Percentiles rank a stretch among this genome's conserved stretches.
Conservation (phyloP, 2,888 invertebrate species). For the Trissolcus japonicus region DNA sequence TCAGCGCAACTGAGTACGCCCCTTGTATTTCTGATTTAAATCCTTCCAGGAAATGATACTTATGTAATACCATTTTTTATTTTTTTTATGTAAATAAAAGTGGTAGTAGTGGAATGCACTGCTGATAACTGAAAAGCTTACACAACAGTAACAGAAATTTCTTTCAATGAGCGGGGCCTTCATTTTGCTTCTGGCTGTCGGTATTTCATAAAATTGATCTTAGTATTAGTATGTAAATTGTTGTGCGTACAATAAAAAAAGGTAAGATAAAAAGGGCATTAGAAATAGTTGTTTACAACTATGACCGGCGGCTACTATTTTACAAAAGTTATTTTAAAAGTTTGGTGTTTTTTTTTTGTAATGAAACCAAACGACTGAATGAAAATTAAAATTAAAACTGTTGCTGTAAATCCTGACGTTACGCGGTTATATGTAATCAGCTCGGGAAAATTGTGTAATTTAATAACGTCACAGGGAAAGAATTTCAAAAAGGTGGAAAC, state of each 20-base stretch:
- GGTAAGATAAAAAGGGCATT: conserved; percentile 19
- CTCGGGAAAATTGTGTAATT: too few species aligned
- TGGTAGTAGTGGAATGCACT: neutral
- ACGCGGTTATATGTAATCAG: too few species aligned
- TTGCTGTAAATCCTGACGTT: too few species aligned
- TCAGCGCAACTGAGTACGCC: too few species aligned
- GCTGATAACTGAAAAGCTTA: conserved; percentile 23
- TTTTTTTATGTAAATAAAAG: too few species aligned
- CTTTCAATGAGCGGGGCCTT: conserved; percentile 36
- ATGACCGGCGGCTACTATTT: conserved; percentile 31
- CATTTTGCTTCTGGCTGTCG: conserved; percentile 29
- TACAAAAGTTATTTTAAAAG: neutral
- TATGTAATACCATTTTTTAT: too few species aligned
- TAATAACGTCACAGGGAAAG: neutral
- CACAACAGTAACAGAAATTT: conserved; percentile 24
- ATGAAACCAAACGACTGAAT: too few species aligned
- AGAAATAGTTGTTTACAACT: conserved; percentile 36
- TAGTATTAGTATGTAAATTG: conserved; percentile 47
- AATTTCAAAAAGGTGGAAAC: neutral
- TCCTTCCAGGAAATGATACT: too few species aligned
- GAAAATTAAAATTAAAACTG: too few species aligned
- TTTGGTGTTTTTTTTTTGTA: too few species aligned
- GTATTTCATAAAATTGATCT: conserved; percentile 45
- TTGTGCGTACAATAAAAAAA: conserved; percentile 16
- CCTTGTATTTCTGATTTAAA: too few species aligned